Evolutionary conservation across 92 coral and sea anemone genomes (phyloP).

Genomic region (Phymanthus crucifer): DNA sequence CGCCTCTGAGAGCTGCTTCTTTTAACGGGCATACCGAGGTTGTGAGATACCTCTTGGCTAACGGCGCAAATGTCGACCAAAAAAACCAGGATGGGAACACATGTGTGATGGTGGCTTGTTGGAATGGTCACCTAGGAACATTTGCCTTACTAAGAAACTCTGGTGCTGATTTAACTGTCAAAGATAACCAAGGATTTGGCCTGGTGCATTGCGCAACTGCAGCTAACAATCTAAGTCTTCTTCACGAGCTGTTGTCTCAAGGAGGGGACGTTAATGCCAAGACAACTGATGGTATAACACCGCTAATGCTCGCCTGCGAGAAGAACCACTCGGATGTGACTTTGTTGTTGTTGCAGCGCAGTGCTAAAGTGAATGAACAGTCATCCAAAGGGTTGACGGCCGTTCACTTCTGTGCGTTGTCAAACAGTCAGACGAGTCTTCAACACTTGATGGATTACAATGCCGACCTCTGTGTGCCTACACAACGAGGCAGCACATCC

Average conservation of each 20-base stretch:
- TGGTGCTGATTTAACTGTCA: slow-evolving; percentile 67
- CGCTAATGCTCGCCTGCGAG: slow-evolving; percentile 78
- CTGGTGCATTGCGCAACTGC: slow-evolving; percentile 80
- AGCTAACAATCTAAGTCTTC: slow-evolving; percentile 66
- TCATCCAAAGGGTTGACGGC: slow-evolving; percentile 78
- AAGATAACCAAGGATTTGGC: slow-evolving; percentile 75
- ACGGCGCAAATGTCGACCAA: slow-evolving; percentile 72
- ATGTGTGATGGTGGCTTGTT: slow-evolving; percentile 82
- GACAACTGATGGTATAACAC: slow-evolving; percentile 74
- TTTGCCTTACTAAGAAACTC: slow-evolving; percentile 61
- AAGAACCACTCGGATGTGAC: slow-evolving; percentile 79
- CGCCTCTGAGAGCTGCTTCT: slow-evolving; percentile 73
- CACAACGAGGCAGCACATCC: slow-evolving; percentile 77
- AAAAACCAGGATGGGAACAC: slow-evolving; percentile 85
- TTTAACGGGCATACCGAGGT: slow-evolving; percentile 80
- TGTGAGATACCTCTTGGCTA: slow-evolving; percentile 58
- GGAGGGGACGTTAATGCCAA: slow-evolving; percentile 61
- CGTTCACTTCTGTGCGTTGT: slow-evolving; percentile 75
- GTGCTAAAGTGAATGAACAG: slow-evolving; percentile 56
- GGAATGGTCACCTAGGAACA: slow-evolving; percentile 82
- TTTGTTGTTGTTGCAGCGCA: slow-evolving; percentile 60
- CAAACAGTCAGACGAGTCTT: slow-evolving; percentile 66
- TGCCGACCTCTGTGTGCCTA: slow-evolving; percentile 62
- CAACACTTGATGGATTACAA: slow-evolving; percentile 68
- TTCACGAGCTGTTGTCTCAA: slow-evolving; percentile 61